Evolutionary conservation across 1,140 invertebrate species (phyloP).

Genomic region (Heterodera schachtii): DNA sequence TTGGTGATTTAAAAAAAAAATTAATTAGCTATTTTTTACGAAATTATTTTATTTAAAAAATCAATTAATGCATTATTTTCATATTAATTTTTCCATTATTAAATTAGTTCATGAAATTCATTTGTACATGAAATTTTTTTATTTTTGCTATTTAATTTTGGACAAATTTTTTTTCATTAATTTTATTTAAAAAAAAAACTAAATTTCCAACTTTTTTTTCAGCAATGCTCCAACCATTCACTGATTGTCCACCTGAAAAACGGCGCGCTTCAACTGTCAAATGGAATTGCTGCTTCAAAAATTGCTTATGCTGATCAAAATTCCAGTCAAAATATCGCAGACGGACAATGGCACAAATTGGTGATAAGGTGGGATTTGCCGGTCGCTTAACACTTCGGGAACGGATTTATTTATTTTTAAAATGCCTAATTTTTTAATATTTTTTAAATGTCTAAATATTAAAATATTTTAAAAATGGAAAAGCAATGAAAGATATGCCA

Average conservation of each 20-base stretch:
- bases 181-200: neutral
- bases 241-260: conserved; percentile 35
- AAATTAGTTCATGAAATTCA: too few relatives aligned
- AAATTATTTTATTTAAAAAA: too few relatives aligned
- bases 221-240: conserved; percentile 38
- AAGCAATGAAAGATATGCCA: too few relatives aligned
- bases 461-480: too few relatives aligned
- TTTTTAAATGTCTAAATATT: neutral
- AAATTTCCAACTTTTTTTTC: neutral
- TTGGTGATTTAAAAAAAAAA: conserved; percentile 26
- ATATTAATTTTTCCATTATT: too few relatives aligned
- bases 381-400: too few relatives aligned
- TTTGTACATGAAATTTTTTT: too few relatives aligned
- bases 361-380: neutral
- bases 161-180: neutral
- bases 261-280: conserved; percentile 26
- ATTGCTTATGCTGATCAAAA: conserved; percentile 35
- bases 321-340: conserved; percentile 36
- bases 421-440: too few relatives aligned
- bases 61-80: too few relatives aligned
- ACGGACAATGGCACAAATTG: conserved; percentile 54
- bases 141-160: too few relatives aligned
- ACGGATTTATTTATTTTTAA: neutral
- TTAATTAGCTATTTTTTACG: too few relatives aligned
- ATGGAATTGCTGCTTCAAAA: conserved; percentile 33